phyloP scores from a whole-genome alignment of 1,140 invertebrate genomes.

The Chrysomallon squamiferum region DNA sequence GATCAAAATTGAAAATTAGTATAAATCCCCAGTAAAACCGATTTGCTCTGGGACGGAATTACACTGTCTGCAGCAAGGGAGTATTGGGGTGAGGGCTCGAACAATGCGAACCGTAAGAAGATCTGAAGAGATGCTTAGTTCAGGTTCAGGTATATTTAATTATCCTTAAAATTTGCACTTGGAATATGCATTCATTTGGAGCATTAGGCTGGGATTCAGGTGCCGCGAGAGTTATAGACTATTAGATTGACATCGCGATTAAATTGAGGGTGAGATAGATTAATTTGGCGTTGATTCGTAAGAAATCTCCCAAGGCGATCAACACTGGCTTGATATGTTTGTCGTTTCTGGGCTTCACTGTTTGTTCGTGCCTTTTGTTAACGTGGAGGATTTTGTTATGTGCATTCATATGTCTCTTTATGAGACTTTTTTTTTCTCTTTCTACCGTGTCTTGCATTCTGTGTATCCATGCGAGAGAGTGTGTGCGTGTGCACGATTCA shows the following conservation, averaged over 20 bases:
- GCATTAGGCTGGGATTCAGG: neutral
- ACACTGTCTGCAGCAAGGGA: too few relatives aligned
- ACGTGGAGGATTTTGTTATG: too few relatives aligned
- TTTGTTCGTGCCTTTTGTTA: neutral
- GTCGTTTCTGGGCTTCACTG: neutral
- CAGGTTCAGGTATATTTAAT: constrained; percentile 1
- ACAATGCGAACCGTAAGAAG: neutral
- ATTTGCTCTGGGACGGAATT: constrained; percentile 1
- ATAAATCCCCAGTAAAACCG: constrained; percentile 4
- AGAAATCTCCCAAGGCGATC: neutral
- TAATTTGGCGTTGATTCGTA: constrained; percentile 1
- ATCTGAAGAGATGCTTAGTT: neutral
- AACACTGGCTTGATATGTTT: neutral
- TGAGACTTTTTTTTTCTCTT: neutral
- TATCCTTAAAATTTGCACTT: constrained; percentile 10
- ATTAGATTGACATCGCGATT: constrained; percentile 1
- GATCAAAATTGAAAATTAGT: constrained; percentile 6
- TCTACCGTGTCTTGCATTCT: constrained; percentile 8
- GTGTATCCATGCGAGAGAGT: too few relatives aligned
- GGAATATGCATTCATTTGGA: neutral
- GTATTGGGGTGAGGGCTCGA: too few relatives aligned
- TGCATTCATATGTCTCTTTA: neutral
- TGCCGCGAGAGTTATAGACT: neutral
- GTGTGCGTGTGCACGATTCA: too few relatives aligned
- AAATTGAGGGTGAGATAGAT: constrained; percentile 8